A percentile compares a stretch with the other conserved stretches of the same genome.
Evolutionary conservation across 2,113 vertebrate genomes (phyloP).

Genomic region (Silurus meridionalis): DNA sequence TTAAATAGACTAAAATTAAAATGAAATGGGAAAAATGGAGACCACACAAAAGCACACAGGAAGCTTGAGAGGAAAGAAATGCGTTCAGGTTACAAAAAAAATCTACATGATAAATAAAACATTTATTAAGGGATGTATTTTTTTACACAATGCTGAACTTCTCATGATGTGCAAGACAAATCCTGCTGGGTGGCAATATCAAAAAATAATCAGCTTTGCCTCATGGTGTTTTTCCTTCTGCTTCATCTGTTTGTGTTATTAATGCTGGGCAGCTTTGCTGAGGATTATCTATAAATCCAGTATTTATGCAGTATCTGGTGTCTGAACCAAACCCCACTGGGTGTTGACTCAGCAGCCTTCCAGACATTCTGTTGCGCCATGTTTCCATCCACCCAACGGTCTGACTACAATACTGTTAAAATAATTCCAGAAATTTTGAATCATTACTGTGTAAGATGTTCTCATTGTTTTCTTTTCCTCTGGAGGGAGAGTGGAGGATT

Average conservation of each 20-base stretch:
- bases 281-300: background rate
- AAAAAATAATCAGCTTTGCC: background rate
- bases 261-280: background rate
- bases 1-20: background rate
- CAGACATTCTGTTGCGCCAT: background rate
- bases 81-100: background rate
- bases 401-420: slow-evolving; percentile 3
- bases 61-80: background rate
- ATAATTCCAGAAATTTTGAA: slow-evolving; percentile 4
- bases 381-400: background rate
- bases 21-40: background rate
- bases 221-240: background rate
- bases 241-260: slow-evolving; percentile 6
- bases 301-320: background rate
- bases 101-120: background rate
- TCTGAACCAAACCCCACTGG: background rate
- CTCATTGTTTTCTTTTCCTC: background rate
- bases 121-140: background rate
- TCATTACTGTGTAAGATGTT: slow-evolving; percentile 22
- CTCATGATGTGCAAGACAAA: background rate
- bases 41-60: background rate
- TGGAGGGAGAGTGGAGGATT: background rate
- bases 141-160: background rate
- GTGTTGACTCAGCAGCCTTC: slow-evolving; percentile 7
- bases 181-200: background rate